Evolutionary conservation across 1,140 invertebrate species (phyloP).

Genomic region (Vanessa atalanta): DNA sequence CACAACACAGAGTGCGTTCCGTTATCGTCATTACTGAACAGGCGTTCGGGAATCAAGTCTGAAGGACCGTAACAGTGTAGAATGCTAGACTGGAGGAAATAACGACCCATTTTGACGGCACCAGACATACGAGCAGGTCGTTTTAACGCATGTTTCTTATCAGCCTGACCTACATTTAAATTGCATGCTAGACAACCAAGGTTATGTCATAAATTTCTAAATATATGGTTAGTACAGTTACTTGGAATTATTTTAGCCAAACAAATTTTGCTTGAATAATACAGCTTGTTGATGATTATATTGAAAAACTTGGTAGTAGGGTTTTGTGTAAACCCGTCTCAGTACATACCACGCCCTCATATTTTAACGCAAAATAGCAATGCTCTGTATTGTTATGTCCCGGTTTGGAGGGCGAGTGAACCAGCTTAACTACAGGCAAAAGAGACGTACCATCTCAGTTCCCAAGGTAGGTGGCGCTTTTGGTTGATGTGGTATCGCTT

Average conservation of each 20-base stretch:
- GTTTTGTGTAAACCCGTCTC: too few relatives aligned
- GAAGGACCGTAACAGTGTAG: neutral
- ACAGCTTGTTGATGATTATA: neutral
- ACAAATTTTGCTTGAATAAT: neutral
- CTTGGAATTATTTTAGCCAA: neutral
- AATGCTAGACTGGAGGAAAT: conserved; percentile 16
- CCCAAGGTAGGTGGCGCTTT: too few relatives aligned
- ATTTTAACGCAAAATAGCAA: too few relatives aligned
- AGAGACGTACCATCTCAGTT: too few relatives aligned
- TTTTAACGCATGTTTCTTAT: conserved; percentile 24
- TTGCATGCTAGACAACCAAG: conserved; percentile 13
- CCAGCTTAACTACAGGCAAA: too few relatives aligned
- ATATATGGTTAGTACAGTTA: conserved; percentile 5
- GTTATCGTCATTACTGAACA: neutral
- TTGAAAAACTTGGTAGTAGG: too few relatives aligned
- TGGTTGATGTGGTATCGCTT: too few relatives aligned
- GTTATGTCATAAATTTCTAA: conserved; percentile 22
- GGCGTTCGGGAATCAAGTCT: neutral
- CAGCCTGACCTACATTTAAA: conserved; percentile 27
- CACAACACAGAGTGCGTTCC: neutral
- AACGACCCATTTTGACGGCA: conserved; percentile 19
- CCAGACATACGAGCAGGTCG: conserved; percentile 15
- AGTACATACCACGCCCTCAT: too few relatives aligned
- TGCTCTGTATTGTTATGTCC: too few relatives aligned
- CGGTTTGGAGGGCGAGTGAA: too few relatives aligned